Evolutionary conservation across 2,797 vertebrate species (phyloP).

Genomic region (Lutjanus argentimaculatus): DNA sequence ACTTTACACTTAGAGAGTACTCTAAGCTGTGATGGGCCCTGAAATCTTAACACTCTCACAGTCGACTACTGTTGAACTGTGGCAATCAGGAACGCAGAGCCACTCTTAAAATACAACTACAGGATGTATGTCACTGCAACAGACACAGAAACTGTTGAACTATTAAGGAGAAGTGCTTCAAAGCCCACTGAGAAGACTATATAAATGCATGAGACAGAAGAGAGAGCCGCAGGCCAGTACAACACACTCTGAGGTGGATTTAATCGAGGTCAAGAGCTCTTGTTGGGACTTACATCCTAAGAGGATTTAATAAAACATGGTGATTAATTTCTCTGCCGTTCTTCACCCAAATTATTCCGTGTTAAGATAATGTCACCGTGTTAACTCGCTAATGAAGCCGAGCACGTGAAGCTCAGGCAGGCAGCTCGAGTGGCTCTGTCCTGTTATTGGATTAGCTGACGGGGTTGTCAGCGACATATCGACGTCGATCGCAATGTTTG

Average conservation of each 20-base stretch:
- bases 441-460: constrained; percentile 6
- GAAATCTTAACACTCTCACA: constrained; percentile 31
- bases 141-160: constrained; percentile 8
- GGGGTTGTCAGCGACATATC: not conserved
- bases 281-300: constrained; percentile 27
- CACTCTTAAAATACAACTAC: constrained; percentile 31
- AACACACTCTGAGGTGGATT: constrained; percentile 25
- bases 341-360: constrained; percentile 19
- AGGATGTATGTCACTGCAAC: constrained; percentile 12
- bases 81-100: not conserved
- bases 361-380: constrained; percentile 42
- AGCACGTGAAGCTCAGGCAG: not conserved
- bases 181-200: constrained; percentile 25
- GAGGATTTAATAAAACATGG: constrained; percentile 41
- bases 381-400: constrained; percentile 24
- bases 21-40: constrained; percentile 44
- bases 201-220: constrained; percentile 22
- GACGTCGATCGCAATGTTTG: constrained; percentile 7
- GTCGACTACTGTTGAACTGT: constrained; percentile 51
- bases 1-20: constrained; percentile 65
- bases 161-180: constrained; percentile 34
- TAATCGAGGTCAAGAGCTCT: constrained; percentile 50
- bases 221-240: constrained; percentile 8
- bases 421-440: not conserved
- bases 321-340: constrained; percentile 36